These are phyloP conservation scores for Labia minor DNA, from an alignment of 2,888 invertebrate genomes.

Conservation along the genomic window DNA sequence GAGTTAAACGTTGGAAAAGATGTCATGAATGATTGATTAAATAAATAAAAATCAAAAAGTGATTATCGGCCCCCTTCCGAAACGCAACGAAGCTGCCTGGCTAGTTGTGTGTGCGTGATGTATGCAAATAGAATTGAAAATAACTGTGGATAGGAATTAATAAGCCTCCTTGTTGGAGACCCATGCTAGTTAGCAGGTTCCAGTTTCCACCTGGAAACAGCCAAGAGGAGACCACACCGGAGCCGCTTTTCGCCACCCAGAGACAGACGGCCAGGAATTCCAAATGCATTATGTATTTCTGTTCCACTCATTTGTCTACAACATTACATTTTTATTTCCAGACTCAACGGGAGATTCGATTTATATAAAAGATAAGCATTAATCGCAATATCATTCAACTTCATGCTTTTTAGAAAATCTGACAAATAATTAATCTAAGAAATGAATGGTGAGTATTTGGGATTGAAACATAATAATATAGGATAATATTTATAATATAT, in stretches of 20 bases:
- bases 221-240: neutral
- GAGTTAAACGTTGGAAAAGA: conserved; percentile 1
- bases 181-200: neutral
- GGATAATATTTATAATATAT: too few species aligned
- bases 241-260: neutral
- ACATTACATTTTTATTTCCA: too few species aligned
- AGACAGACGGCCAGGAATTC: too few species aligned
- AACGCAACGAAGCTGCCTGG: neutral
- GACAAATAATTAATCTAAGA: too few species aligned
- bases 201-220: neutral
- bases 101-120: neutral
- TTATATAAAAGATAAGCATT: too few species aligned
- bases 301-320: too few species aligned
- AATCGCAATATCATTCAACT: too few species aligned
- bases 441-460: too few species aligned
- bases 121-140: conserved; percentile 8
- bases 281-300: too few species aligned
- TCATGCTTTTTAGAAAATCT: too few species aligned
- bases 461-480: too few species aligned
- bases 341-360: too few species aligned
- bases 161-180: neutral
- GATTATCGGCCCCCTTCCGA: neutral
- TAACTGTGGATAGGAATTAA: conserved; percentile 9
- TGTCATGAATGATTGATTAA: conserved; percentile 13
- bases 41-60: neutral